Percentiles rank a stretch among this genome's conserved stretches.
These are phyloP conservation scores for Lasioglossum morio DNA, from an alignment of 2,888 invertebrate genomes.

Conservation along the genomic window DNA sequence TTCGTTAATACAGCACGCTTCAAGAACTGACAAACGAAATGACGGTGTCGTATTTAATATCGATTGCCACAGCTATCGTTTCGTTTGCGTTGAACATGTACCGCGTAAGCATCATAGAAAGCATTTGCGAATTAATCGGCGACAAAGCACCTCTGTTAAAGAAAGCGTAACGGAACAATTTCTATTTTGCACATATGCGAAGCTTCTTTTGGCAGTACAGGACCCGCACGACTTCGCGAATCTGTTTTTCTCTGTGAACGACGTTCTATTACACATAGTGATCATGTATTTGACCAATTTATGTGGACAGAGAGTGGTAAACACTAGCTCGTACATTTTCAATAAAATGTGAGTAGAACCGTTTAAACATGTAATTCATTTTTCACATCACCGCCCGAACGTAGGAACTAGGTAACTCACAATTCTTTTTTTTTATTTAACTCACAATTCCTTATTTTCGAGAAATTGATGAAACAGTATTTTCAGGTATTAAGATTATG, in stretches of 20 bases:
- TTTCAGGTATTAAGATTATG: too few species aligned
- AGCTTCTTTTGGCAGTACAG: neutral
- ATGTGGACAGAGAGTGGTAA: neutral
- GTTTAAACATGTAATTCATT: neutral
- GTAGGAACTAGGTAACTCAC: neutral
- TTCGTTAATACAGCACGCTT: neutral
- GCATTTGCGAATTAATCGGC: too few species aligned
- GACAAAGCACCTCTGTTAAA: neutral
- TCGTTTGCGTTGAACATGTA: neutral
- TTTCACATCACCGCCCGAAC: neutral
- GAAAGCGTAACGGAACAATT: neutral
- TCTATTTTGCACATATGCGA: neutral
- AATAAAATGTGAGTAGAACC: neutral
- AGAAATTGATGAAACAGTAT: too few species aligned
- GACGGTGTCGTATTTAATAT: neutral
- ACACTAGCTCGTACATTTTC: neutral
- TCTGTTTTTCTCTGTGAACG: neutral
- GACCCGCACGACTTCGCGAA: neutral
- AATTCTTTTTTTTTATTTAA: neutral
- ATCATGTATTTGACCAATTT: neutral
- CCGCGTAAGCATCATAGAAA: neutral
- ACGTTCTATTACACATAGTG: neutral
- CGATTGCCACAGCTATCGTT: neutral
- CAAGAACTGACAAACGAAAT: rapidly evolving
- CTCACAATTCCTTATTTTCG: neutral